These are phyloP conservation scores for Bombus haemorrhoidalis DNA, from an alignment of 1,140 invertebrate species.

Conservation along the genomic window DNA sequence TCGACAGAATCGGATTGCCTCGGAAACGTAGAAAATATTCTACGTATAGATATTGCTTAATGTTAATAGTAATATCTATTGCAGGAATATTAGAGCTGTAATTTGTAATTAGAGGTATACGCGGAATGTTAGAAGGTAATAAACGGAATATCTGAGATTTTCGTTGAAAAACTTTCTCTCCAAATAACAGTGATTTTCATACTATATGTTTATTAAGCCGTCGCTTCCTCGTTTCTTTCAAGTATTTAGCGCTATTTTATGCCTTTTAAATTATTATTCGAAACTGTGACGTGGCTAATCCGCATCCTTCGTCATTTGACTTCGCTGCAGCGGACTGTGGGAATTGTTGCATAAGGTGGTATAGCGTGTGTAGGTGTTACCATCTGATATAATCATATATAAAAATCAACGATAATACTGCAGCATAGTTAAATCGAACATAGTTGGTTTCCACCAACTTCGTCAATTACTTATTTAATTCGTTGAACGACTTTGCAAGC, in stretches of 20 bases:
- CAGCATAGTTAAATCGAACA: slow-evolving; percentile 8
- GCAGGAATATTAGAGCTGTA: background rate
- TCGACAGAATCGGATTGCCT: background rate
- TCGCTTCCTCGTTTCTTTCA: slow-evolving; percentile 17
- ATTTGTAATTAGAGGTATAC: background rate
- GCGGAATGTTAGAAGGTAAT: background rate
- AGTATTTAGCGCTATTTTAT: background rate
- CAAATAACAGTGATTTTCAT: slow-evolving; percentile 16
- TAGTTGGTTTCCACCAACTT: background rate
- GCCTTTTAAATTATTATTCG: background rate
- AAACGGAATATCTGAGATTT: background rate
- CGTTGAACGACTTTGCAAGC: background rate
- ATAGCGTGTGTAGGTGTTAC: slow-evolving; percentile 18
- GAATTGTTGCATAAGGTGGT: slow-evolving; percentile 42
- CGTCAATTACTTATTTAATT: background rate
- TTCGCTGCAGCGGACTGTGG: background rate
- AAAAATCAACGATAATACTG: no score
- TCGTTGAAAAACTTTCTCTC: slow-evolving; percentile 20
- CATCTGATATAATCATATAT: background rate
- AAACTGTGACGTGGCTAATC: background rate
- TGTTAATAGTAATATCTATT: background rate
- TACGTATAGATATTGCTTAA: no score
- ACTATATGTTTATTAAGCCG: background rate
- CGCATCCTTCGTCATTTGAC: slow-evolving; percentile 33
- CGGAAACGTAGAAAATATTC: no score